phyloP scores from a whole-genome alignment of 2,888 invertebrate species.

The Enchytraeus crypticus region DNA sequence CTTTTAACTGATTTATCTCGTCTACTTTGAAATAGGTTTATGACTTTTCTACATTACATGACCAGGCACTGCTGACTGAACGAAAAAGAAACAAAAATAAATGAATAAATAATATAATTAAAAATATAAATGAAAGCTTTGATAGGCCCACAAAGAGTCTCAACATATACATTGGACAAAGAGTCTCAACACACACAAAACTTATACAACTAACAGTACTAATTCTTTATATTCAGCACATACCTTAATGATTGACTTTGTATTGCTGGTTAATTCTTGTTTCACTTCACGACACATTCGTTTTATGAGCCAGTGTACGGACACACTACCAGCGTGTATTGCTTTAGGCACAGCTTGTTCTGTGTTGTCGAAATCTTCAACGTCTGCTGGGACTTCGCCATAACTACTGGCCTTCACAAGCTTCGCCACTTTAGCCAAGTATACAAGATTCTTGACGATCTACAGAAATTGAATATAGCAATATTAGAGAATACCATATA shows the following conservation, averaged over 20 bases:
- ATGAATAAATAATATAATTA: no score
- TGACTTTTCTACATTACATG: no score
- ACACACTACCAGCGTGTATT: not conserved
- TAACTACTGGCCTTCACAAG: not conserved
- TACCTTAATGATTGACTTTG: slow-evolving; percentile 64
- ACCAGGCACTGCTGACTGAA: no score
- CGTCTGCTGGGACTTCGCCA: not conserved
- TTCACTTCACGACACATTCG: slow-evolving; percentile 68
- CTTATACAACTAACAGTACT: no score
- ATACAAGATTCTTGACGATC: slow-evolving; percentile 58
- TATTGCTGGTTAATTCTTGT: slow-evolving; percentile 66
- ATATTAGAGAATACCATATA: not conserved
- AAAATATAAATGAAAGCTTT: no score
- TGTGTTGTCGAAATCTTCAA: slow-evolving; percentile 11
- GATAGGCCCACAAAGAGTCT: no score
- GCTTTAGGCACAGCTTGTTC: slow-evolving; percentile 4
- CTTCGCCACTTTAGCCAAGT: slow-evolving; percentile 55
- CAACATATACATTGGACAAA: no score
- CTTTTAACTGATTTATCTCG: no score
- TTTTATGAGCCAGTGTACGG: slow-evolving; percentile 51
- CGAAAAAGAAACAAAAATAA: no score
- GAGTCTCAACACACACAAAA: no score
- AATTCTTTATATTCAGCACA: not conserved
- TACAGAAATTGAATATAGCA: not conserved
- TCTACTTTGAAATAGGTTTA: no score